Evolutionary conservation across 2,797 vertebrate genomes (phyloP).

Genomic region (Selene dorsalis): DNA sequence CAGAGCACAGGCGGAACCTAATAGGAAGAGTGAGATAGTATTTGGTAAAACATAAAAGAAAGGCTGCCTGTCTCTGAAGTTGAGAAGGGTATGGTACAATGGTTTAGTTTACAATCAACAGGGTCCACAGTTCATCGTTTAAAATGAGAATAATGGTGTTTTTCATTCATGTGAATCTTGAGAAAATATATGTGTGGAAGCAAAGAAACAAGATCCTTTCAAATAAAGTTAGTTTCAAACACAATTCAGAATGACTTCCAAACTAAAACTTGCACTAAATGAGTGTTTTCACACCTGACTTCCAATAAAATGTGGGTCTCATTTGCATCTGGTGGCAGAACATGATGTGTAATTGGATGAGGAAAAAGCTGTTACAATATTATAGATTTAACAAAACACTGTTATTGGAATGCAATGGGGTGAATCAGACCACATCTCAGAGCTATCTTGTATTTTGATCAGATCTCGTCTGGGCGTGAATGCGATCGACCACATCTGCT

Average conservation of each 20-base stretch:
- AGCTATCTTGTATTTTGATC: no score
- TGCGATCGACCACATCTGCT: no score
- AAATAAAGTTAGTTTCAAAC: background rate
- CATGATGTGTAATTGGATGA: background rate
- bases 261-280: background rate
- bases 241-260: background rate
- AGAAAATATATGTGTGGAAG: background rate
- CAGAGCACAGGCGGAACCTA: conserved; percentile 33
- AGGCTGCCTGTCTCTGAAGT: background rate
- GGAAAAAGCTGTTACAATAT: background rate
- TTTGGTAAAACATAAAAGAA: conserved; percentile 12
- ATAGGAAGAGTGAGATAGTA: conserved; percentile 30
- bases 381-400: background rate
- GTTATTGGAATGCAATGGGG: background rate
- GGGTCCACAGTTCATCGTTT: no score
- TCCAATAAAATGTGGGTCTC: background rate
- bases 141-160: no score
- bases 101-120: conserved; percentile 25
- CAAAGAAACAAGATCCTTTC: background rate
- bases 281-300: background rate
- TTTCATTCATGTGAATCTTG: no score
- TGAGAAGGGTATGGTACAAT: conserved; percentile 18
- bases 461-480: background rate
- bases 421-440: background rate
- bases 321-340: background rate